A percentile compares a stretch with the other conserved stretches of the same genome.
Conservation (phyloP, 2,888 invertebrate genomes). For the Tribolium freemani region DNA sequence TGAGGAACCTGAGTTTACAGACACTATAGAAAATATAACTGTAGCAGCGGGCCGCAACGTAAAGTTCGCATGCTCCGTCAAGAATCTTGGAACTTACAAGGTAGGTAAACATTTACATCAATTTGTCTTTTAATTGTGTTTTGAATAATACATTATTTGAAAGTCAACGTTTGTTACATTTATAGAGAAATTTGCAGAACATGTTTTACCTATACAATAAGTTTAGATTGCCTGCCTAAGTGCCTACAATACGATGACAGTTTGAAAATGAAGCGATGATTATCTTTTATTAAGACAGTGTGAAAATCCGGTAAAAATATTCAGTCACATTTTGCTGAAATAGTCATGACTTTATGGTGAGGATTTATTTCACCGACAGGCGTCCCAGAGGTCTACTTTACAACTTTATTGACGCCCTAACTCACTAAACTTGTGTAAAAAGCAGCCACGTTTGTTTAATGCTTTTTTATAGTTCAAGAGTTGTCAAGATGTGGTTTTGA, state of each 20-base stretch:
- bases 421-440: conserved; percentile 64
- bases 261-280: conserved; percentile 24
- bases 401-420: conserved; percentile 65
- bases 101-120: conserved; percentile 70
- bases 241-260: neutral
- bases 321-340: conserved; percentile 53
- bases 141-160: conserved; percentile 36
- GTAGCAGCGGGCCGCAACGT: conserved; percentile 91
- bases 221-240: neutral
- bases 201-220: neutral
- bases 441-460: conserved; percentile 63
- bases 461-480: conserved; percentile 61
- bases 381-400: conserved; percentile 65
- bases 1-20: conserved; percentile 91
- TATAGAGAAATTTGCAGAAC: neutral
- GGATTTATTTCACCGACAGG: conserved; percentile 63
- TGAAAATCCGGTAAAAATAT: conserved; percentile 44
- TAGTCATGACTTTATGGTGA: conserved; percentile 61
- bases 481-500: conserved; percentile 54
- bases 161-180: neutral
- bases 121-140: conserved; percentile 42
- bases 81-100: conserved; percentile 92
- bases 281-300: conserved; percentile 24
- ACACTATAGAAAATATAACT: conserved; percentile 91
- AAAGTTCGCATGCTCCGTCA: conserved; percentile 90